phyloP scores from a whole-genome alignment of 2,888 invertebrate species.

The Phyllotreta striolata region DNA sequence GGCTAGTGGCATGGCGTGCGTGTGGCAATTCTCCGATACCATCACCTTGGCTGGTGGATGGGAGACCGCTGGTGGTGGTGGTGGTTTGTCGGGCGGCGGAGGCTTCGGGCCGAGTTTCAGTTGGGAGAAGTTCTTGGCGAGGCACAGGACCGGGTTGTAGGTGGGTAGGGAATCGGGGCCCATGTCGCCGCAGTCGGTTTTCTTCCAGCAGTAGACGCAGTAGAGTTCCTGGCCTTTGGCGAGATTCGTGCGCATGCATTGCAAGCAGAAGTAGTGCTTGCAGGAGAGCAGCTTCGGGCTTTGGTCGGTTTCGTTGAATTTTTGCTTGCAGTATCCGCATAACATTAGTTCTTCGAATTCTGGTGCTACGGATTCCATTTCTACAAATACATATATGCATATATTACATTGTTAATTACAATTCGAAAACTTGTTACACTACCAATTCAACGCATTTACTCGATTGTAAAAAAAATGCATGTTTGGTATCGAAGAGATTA shows the following conservation, averaged over 20 bases:
- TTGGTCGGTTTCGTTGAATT: conserved; percentile 77
- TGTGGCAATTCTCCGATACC: conserved; percentile 72
- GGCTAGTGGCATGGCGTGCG: conserved; percentile 76
- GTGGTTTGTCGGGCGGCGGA: conserved; percentile 49
- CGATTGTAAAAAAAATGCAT: too few relatives aligned
- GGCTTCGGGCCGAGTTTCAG: conserved; percentile 63
- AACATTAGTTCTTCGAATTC: conserved; percentile 78
- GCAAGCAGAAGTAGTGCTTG: conserved; percentile 80
- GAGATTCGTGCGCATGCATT: conserved; percentile 74
- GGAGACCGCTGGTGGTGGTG: too few relatives aligned
- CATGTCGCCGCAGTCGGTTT: conserved; percentile 73
- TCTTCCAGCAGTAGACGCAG: conserved; percentile 79
- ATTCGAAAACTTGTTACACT: too few relatives aligned
- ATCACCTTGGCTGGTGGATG: conserved; percentile 54
- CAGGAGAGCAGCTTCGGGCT: conserved; percentile 77
- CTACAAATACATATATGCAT: conserved; percentile 32
- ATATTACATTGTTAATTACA: too few relatives aligned
- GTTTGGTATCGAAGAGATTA: too few relatives aligned
- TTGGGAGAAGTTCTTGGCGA: conserved; percentile 71
- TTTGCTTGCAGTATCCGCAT: conserved; percentile 78
- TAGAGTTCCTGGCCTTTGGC: conserved; percentile 73
- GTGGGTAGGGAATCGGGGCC: conserved; percentile 74
- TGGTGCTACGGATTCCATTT: conserved; percentile 63
- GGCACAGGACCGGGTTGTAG: conserved; percentile 71
- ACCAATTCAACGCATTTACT: too few relatives aligned